Percentiles rank a stretch among this genome's conserved stretches.
Conservation (phyloP, 1,140 invertebrate genomes). For the Cyphomyrmex costatus region DNA sequence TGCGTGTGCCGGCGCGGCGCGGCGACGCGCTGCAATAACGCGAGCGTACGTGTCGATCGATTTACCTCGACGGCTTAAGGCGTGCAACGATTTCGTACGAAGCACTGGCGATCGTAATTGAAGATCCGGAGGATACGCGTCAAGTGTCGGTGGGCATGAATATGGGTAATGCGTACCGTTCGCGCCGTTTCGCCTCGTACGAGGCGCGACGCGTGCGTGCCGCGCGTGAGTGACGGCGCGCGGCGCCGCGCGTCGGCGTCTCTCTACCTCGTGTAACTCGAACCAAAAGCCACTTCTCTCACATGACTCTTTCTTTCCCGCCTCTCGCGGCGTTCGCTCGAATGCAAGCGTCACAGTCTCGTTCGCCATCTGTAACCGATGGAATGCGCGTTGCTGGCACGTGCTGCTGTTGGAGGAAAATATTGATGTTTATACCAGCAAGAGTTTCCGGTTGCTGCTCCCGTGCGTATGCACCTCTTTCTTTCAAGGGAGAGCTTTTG, state of each 20-base stretch:
- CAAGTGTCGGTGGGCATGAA: slow-evolving; percentile 37
- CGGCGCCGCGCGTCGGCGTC: slow-evolving; percentile 41
- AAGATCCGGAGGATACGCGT: slow-evolving; percentile 57
- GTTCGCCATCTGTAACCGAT: slow-evolving; percentile 78
- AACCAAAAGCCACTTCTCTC: slow-evolving; percentile 67
- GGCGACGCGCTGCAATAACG: slow-evolving; percentile 17
- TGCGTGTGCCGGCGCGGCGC: not conserved
- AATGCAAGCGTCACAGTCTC: slow-evolving; percentile 63
- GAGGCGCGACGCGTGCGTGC: slow-evolving; percentile 22
- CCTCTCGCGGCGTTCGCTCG: slow-evolving; percentile 27
- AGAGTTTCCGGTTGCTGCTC: slow-evolving; percentile 28
- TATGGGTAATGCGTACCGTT: slow-evolving; percentile 24
- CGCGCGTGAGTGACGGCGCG: slow-evolving; percentile 65
- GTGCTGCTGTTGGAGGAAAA: slow-evolving; percentile 75
- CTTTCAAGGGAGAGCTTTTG: not conserved
- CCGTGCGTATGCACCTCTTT: not conserved
- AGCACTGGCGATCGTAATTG: slow-evolving; percentile 42
- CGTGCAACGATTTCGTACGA: slow-evolving; percentile 54
- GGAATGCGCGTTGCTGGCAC: slow-evolving; percentile 79
- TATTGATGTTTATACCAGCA: slow-evolving; percentile 51
- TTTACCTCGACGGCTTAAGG: slow-evolving; percentile 47
- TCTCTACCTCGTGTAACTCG: slow-evolving; percentile 68
- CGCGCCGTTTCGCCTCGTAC: slow-evolving; percentile 28
- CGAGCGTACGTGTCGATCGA: slow-evolving; percentile 59
- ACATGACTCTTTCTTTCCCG: not conserved